phyloP scores from a whole-genome alignment of 2,113 vertebrate species.

The Platysteira castanea region DNA sequence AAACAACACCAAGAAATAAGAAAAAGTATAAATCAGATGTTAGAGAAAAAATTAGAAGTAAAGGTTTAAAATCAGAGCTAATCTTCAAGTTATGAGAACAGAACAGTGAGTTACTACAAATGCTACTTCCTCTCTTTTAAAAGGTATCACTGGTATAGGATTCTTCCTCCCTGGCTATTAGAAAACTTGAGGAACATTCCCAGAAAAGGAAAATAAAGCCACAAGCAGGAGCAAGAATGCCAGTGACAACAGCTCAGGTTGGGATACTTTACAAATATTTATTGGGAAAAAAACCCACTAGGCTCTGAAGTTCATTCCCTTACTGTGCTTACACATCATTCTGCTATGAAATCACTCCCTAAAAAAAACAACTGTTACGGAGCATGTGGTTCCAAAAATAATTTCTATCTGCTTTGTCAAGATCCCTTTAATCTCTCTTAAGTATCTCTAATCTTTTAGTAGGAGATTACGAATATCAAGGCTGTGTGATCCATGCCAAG shows the following conservation, averaged over 20 bases:
- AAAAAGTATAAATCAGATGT: background rate
- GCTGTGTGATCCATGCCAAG: background rate
- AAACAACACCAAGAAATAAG: background rate
- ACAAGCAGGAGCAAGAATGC: background rate
- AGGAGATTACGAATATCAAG: background rate
- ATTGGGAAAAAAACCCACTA: background rate
- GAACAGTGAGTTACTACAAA: background rate
- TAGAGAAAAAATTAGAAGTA: background rate
- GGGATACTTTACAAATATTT: background rate
- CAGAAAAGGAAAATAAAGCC: background rate
- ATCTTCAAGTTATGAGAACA: background rate
- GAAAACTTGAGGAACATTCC: background rate
- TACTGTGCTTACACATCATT: background rate
- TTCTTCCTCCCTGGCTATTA: background rate
- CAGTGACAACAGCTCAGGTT: background rate
- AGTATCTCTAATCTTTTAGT: background rate
- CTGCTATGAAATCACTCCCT: background rate
- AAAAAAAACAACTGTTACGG: background rate
- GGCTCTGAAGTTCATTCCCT: background rate
- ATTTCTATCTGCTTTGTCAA: background rate
- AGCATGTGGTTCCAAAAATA: background rate
- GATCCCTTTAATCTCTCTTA: conserved; percentile 2
- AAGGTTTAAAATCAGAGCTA: background rate
- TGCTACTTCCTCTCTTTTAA: background rate
- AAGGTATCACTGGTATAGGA: background rate